Conservation (phyloP, 1,140 invertebrate species). For the Sarcophaga peregrina region DNA sequence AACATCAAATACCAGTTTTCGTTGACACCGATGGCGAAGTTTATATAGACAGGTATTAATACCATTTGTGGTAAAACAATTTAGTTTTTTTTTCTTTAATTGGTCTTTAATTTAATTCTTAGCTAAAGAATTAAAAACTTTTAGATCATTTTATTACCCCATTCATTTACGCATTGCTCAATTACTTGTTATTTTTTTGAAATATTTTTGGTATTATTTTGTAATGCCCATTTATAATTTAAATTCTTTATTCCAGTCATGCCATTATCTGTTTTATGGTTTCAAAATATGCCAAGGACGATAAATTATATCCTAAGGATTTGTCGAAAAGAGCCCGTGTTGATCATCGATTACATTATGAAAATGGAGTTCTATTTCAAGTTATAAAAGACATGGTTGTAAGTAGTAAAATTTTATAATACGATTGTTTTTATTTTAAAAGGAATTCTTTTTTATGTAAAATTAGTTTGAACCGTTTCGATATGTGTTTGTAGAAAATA, state of each 20-base stretch:
- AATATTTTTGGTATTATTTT: conserved; percentile 14
- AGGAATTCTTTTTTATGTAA: no score
- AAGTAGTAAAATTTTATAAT: conserved; percentile 7
- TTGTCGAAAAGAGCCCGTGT: conserved; percentile 74
- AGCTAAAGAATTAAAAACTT: background rate
- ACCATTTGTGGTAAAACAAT: background rate
- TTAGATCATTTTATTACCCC: background rate
- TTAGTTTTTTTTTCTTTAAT: background rate
- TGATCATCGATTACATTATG: conserved; percentile 78
- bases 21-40: conserved; percentile 74
- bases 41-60: conserved; percentile 69
- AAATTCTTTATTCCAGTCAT: conserved; percentile 67
- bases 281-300: conserved; percentile 75
- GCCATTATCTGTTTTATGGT: conserved; percentile 78
- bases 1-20: conserved; percentile 75
- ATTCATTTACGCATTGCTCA: no score
- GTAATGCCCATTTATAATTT: background rate
- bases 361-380: conserved; percentile 73
- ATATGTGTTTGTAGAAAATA: no score
- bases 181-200: background rate
- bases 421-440: no score
- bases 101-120: background rate
- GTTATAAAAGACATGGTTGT: conserved; percentile 60
- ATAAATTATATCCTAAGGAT: conserved; percentile 75
- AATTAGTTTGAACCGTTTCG: no score